Percentiles rank a stretch among this genome's conserved stretches.
phyloP scores from a whole-genome alignment of 1,140 invertebrate species.

The Leptopilina boulardi region DNA sequence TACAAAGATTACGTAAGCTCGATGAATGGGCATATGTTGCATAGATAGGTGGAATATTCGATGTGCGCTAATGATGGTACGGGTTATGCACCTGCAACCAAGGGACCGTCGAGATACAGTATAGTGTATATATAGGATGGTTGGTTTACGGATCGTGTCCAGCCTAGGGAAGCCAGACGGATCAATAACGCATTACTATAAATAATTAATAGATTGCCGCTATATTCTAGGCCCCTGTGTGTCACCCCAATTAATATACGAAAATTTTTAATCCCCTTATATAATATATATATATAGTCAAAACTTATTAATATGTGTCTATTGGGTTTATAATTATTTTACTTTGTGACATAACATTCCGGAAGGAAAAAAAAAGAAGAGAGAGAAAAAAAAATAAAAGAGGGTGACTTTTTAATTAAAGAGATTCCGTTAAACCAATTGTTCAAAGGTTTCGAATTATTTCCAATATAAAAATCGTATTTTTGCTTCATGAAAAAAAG shows the following conservation, averaged over 20 bases:
- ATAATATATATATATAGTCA: background rate
- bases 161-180: slow-evolving; percentile 64
- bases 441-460: background rate
- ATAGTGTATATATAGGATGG: slow-evolving; percentile 40
- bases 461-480: background rate
- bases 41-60: slow-evolving; percentile 58
- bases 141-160: slow-evolving; percentile 53
- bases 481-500: background rate
- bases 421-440: background rate
- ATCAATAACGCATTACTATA: slow-evolving; percentile 75
- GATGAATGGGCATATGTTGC: slow-evolving; percentile 57
- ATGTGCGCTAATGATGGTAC: slow-evolving; percentile 62
- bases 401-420: background rate
- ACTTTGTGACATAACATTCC: background rate
- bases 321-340: too few relatives aligned
- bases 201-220: slow-evolving; percentile 70
- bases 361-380: background rate
- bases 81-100: slow-evolving; percentile 55
- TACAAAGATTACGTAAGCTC: slow-evolving; percentile 54
- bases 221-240: slow-evolving; percentile 52
- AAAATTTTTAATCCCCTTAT: slow-evolving; percentile 20
- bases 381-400: too few relatives aligned
- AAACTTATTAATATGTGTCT: too few relatives aligned
- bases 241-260: slow-evolving; percentile 47
- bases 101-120: slow-evolving; percentile 51